These are phyloP conservation scores for Orchesella cincta DNA, from an alignment of 1,140 invertebrate genomes.

Conservation along the genomic window DNA sequence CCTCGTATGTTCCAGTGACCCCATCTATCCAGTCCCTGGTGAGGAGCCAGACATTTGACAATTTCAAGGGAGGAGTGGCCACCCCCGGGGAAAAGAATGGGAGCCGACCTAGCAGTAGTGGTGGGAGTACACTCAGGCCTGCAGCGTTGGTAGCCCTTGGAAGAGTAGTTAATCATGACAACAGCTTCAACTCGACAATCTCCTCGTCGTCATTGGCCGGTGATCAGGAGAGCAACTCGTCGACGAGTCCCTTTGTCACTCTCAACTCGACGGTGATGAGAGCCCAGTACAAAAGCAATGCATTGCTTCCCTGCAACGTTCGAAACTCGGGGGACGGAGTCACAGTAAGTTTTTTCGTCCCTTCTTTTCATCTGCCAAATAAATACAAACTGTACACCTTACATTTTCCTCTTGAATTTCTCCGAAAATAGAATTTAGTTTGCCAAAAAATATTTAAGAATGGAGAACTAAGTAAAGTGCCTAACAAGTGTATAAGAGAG, in stretches of 20 bases:
- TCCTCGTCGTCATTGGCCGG: not conserved
- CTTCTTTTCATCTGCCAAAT: conserved; percentile 4
- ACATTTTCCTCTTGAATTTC: too few species aligned
- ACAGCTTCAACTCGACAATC: conserved; percentile 1
- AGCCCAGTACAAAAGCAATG: conserved; percentile 78
- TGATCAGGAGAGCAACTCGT: conserved; percentile 28
- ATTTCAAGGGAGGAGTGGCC: too few species aligned
- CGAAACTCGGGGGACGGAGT: conserved; percentile 80
- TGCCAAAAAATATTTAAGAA: not conserved
- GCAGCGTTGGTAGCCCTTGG: too few species aligned
- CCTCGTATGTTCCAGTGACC: not conserved
- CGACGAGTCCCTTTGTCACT: conserved; percentile 67
- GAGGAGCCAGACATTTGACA: conserved; percentile 5
- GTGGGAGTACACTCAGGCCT: too few species aligned
- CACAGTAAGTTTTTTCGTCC: conserved; percentile 63
- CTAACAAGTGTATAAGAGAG: too few species aligned
- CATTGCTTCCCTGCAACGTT: conserved; percentile 76
- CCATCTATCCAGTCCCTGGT: not conserved
- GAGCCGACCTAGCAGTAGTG: too few species aligned
- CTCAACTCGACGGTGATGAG: conserved; percentile 77
- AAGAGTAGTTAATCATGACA: not conserved
- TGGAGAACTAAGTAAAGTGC: too few species aligned
- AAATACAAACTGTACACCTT: too few species aligned
- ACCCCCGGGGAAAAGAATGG: too few species aligned
- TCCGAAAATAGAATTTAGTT: not conserved